These are phyloP conservation scores for Colistium nudipinnis DNA, from an alignment of 2,113 vertebrate species.

Conservation along the genomic window DNA sequence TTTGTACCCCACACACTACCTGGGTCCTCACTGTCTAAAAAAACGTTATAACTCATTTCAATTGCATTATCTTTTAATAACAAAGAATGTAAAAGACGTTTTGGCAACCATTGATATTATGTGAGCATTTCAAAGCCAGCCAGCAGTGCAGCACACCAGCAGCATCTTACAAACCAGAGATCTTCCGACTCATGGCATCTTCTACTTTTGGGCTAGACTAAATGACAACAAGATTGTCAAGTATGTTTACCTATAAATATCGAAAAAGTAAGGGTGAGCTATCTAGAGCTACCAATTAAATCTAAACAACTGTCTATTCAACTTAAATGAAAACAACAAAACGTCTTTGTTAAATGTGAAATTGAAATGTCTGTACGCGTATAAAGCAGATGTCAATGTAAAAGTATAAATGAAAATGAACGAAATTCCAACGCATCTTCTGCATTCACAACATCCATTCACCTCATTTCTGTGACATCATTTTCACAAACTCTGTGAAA, in stretches of 20 bases:
- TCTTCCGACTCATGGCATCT: neutral
- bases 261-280: too few species aligned
- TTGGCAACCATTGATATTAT: neutral
- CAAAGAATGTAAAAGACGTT: neutral
- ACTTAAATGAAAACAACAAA: neutral
- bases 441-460: neutral
- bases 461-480: slow-evolving; percentile 79
- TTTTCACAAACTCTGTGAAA: slow-evolving; percentile 81
- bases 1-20: too few species aligned
- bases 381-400: neutral
- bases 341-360: neutral
- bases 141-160: neutral
- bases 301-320: neutral
- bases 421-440: neutral
- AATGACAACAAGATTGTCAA: too few species aligned
- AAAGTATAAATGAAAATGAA: neutral
- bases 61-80: too few species aligned
- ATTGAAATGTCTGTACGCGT: neutral
- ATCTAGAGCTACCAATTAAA: neutral
- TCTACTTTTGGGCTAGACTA: too few species aligned
- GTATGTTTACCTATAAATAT: too few species aligned
- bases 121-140: neutral
- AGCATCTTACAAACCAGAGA: neutral
- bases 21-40: too few species aligned
- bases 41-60: too few species aligned